Conservation (phyloP, 1,140 invertebrate species). For the Drosophila lacertosa region DNA sequence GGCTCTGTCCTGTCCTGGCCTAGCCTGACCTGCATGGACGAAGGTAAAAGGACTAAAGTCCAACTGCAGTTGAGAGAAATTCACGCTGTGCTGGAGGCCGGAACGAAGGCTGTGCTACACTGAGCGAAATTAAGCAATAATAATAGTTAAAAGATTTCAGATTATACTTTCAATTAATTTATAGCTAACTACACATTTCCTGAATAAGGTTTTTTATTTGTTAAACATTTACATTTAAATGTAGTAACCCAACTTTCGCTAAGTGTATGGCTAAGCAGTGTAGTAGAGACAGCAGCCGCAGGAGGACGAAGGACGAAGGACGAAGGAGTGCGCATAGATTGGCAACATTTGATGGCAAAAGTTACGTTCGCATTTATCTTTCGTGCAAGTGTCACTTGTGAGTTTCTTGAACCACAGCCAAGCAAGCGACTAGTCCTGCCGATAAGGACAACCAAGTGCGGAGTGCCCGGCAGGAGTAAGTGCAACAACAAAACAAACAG, state of each 20-base stretch:
- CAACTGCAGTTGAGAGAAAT: constrained; percentile 23
- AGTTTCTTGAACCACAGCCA: constrained; percentile 80
- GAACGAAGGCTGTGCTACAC: neutral
- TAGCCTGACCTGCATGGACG: constrained; percentile 22
- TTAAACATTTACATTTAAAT: no score
- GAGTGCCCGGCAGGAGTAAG: neutral
- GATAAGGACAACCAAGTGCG: constrained; percentile 8
- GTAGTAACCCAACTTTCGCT: no score
- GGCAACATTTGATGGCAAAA: constrained; percentile 82
- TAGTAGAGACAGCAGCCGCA: constrained; percentile 26
- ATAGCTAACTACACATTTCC: no score
- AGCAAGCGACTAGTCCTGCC: constrained; percentile 57
- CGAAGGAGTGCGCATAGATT: constrained; percentile 57
- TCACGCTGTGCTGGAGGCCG: constrained; percentile 7
- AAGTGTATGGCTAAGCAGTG: constrained; percentile 15
- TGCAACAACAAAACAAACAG: constrained; percentile 22
- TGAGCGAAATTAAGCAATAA: no score
- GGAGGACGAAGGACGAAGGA: constrained; percentile 12
- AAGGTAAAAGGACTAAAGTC: constrained; percentile 29
- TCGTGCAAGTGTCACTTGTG: constrained; percentile 77
- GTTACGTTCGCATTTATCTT: constrained; percentile 80
- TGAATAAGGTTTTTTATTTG: no score
- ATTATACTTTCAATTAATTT: no score
- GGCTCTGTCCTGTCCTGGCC: neutral
- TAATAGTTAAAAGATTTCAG: no score